These are phyloP conservation scores for Alviniconcha strummeri DNA, from an alignment of 2,888 invertebrate genomes.

Conservation along the genomic window DNA sequence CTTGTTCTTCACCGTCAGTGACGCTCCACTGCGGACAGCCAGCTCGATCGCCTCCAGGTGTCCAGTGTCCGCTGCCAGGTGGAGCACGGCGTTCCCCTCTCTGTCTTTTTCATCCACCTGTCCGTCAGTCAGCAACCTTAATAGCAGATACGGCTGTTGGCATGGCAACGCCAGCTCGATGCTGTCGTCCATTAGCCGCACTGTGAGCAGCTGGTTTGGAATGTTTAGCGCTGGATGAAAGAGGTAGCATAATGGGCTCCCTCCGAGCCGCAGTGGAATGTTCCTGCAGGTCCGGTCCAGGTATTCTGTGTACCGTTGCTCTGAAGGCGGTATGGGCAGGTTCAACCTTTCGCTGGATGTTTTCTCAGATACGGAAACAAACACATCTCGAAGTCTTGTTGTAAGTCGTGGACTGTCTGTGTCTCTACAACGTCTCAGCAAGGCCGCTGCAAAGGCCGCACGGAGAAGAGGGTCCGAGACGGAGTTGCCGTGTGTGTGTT, in stretches of 20 bases:
- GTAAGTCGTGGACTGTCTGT: no score
- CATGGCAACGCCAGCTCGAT: neutral
- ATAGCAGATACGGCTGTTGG: no score
- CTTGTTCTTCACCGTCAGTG: neutral
- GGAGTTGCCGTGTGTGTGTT: no score
- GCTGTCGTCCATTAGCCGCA: neutral
- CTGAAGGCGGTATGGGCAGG: no score
- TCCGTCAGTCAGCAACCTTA: slow-evolving; percentile 7
- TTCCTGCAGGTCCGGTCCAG: neutral
- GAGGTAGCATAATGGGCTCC: neutral
- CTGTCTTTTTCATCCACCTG: neutral
- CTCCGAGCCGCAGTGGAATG: neutral
- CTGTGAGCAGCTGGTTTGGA: neutral
- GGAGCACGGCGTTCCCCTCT: slow-evolving; percentile 6
- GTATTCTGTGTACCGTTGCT: no score
- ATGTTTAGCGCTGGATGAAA: neutral
- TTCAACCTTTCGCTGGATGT: no score
- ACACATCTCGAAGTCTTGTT: no score
- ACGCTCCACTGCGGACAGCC: slow-evolving; percentile 17
- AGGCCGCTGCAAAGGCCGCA: neutral
- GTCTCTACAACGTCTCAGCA: no score
- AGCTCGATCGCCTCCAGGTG: neutral
- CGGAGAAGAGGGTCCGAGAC: no score
- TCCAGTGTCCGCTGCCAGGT: neutral
- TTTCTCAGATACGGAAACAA: no score